These are phyloP conservation scores for Stictocephala bisonia DNA, from an alignment of 2,888 invertebrate genomes.

Conservation along the genomic window DNA sequence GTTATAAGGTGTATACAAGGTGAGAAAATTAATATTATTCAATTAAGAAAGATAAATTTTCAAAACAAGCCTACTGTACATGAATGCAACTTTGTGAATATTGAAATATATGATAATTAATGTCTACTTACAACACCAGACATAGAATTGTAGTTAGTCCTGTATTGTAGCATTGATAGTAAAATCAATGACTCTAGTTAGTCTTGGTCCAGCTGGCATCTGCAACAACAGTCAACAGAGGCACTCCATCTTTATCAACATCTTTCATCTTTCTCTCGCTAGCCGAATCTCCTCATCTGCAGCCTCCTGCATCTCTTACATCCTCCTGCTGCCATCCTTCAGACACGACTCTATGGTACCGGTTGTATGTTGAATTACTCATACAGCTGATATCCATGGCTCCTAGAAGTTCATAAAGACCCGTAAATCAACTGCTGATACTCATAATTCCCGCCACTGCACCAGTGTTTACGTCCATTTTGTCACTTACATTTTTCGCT, in stretches of 20 bases:
- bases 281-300: constrained; percentile 43
- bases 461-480: background rate
- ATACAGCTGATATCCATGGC: background rate
- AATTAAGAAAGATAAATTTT: too few species aligned
- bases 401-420: background rate
- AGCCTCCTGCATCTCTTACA: constrained; percentile 33
- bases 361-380: constrained; percentile 3
- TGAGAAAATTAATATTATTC: too few species aligned
- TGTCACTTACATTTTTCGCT: background rate
- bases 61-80: too few species aligned
- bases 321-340: constrained; percentile 9
- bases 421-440: background rate
- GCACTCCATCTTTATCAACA: constrained; percentile 54
- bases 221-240: constrained; percentile 58
- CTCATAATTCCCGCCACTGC: constrained; percentile 4
- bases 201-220: constrained; percentile 59
- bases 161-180: constrained; percentile 57
- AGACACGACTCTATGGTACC: background rate
- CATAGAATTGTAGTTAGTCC: constrained; percentile 49
- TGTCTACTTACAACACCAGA: constrained; percentile 50
- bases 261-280: constrained; percentile 54
- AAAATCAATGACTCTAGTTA: too few species aligned
- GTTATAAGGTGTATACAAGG: too few species aligned
- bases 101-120: too few species aligned
- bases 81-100: too few species aligned